Base-by-base conservation (phyloP, 2,797 vertebrate genomes). In the Odontamblyopus rebecca region DNA sequence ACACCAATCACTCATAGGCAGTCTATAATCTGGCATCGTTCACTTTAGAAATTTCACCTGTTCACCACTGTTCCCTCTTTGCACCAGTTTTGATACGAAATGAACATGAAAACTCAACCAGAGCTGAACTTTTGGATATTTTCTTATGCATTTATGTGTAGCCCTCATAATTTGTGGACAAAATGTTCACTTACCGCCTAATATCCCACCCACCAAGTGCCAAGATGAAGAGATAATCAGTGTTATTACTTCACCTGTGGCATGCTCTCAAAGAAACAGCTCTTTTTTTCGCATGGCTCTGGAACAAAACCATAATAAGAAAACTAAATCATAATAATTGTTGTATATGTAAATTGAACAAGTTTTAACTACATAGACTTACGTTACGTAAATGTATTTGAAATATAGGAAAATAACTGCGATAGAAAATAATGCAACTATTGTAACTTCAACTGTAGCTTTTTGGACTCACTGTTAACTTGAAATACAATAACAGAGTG, bases 391-490 rank as follows among this genome's bases (percentile, higher is more conserved):
- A 23, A 57, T 4, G 11, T 4, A 13, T 57, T 57, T 57, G 3
- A 57, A 26, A 12, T 23, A 54, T 54, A 8, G n/a, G 19, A 23
- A 54, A 54, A 54, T 54, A 9, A n/a, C 51, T 8, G 6, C 3
- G 44, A 48, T 1, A 3, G 3, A 15, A 48, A 48, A 48, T 48
- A 48, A 48, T 48, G 44, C 11, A 44, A 13, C 41, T 13, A 44
- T 15, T 44, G 41, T 44, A 13, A 44, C 15, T 12, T 44, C 41
- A 44, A 15, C 12, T 54, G 18, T 54, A 54, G 5, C 6, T 7
- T 54, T 57, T 57, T 57, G 56, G 77, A 73, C 83, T 76, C 67
- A 78, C 80, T 87, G 85, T 84, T 77, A 77, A 63, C 51, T 73
- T 66, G 77, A 69, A 70, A 74, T 74, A 77, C 72, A 81, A 75